These are phyloP conservation scores for Lepus oiostolus DNA, from an alignment of 2,797 vertebrate species.

Conservation along the genomic window DNA sequence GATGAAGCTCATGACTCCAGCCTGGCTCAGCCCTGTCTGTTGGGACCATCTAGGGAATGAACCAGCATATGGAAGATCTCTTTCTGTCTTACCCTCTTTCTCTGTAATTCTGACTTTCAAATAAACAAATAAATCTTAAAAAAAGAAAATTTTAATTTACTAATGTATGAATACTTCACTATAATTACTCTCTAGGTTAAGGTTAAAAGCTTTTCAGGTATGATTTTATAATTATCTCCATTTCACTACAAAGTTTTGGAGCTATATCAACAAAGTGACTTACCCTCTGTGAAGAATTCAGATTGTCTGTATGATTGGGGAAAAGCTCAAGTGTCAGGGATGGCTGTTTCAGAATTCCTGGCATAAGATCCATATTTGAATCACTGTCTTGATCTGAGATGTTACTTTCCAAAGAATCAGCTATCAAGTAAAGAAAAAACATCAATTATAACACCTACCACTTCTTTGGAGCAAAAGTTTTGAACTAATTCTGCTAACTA, in stretches of 20 bases:
- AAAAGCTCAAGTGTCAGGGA: slow-evolving; percentile 97
- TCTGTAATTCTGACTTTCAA: too few relatives aligned
- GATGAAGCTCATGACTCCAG: too few relatives aligned
- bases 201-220: slow-evolving; percentile 48
- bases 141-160: slow-evolving; percentile 31
- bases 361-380: slow-evolving; percentile 93
- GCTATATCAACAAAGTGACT: slow-evolving; percentile 64
- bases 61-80: too few relatives aligned
- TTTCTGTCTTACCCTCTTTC: too few relatives aligned
- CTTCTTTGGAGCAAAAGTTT: slow-evolving; percentile 48
- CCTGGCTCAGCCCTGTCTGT: too few relatives aligned
- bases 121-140: neutral
- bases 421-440: slow-evolving; percentile 81
- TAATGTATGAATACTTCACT: slow-evolving; percentile 50
- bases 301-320: slow-evolving; percentile 95
- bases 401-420: slow-evolving; percentile 94
- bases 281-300: slow-evolving; percentile 93
- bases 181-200: slow-evolving; percentile 29
- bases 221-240: slow-evolving; percentile 38
- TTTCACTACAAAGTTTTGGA: slow-evolving; percentile 44
- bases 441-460: slow-evolving; percentile 49
- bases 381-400: slow-evolving; percentile 94
- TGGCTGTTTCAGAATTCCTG: slow-evolving; percentile 93
- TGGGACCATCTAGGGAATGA: too few relatives aligned
- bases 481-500: slow-evolving; percentile 54